Percentiles rank a stretch among this genome's conserved stretches.
Conservation (phyloP, 2,113 vertebrate genomes). For the Silurus glanis region DNA sequence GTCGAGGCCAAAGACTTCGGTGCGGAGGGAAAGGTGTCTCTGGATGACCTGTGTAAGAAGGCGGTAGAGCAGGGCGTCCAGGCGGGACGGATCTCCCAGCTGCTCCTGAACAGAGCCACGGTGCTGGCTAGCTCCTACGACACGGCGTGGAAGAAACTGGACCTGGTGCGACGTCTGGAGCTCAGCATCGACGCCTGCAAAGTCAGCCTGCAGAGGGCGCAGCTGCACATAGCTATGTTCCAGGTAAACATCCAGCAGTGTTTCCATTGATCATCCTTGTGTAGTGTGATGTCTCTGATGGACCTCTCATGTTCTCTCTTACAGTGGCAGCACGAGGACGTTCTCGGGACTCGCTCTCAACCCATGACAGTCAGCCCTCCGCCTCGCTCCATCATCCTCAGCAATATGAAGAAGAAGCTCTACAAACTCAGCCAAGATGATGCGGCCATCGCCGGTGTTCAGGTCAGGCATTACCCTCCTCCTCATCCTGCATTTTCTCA, state of each 20-base stretch:
- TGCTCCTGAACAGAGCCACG: slow-evolving; percentile 90
- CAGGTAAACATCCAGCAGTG: slow-evolving; percentile 73
- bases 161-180: slow-evolving; percentile 88
- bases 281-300: too few relatives aligned
- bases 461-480: slow-evolving; percentile 70
- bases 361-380: slow-evolving; percentile 87
- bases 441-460: slow-evolving; percentile 84
- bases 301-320: neutral
- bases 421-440: slow-evolving; percentile 95
- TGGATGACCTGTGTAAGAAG: slow-evolving; percentile 95
- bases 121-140: slow-evolving; percentile 93
- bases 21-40: slow-evolving; percentile 91
- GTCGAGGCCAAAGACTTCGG: slow-evolving; percentile 97
- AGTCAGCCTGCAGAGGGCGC: slow-evolving; percentile 90
- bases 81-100: slow-evolving; percentile 81
- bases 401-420: slow-evolving; percentile 98
- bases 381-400: slow-evolving; percentile 88
- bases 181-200: slow-evolving; percentile 87
- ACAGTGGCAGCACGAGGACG: slow-evolving; percentile 97
- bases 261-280: neutral
- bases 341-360: slow-evolving; percentile 86
- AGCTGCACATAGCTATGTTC: slow-evolving; percentile 94
- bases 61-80: slow-evolving; percentile 91
- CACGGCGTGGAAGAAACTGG: slow-evolving; percentile 95
- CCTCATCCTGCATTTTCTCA: too few relatives aligned